Evolutionary conservation across 2,113 vertebrate genomes (phyloP).

Genomic region (Ceyx cyanopectus): DNA sequence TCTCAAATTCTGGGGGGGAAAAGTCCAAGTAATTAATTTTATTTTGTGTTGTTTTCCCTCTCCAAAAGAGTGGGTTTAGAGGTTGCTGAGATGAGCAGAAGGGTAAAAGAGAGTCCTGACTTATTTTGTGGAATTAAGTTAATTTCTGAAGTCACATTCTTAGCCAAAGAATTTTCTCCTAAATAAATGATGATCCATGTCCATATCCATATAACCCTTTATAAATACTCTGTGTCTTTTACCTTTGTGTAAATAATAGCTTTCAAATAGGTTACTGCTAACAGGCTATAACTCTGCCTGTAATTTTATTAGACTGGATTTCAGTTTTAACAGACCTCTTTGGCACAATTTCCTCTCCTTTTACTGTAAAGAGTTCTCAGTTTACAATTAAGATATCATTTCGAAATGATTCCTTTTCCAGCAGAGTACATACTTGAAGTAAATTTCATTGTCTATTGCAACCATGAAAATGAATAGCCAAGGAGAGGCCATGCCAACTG

Average conservation of each 20-base stretch:
- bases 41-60: not conserved
- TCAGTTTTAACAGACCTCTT: not conserved
- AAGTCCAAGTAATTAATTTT: not conserved
- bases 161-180: not conserved
- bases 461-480: slow-evolving; percentile 46
- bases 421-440: slow-evolving; percentile 36
- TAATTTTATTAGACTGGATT: not conserved
- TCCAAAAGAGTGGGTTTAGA: not conserved
- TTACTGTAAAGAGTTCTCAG: not conserved
- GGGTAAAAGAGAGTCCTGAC: not conserved
- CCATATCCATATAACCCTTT: not conserved
- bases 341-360: not conserved
- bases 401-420: slow-evolving; percentile 44
- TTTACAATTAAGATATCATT: slow-evolving; percentile 40
- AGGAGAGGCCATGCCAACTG: slow-evolving; percentile 43
- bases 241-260: not conserved
- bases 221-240: not conserved
- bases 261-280: not conserved
- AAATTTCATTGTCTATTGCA: slow-evolving; percentile 47
- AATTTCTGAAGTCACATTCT: not conserved
- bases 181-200: not conserved
- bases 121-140: not conserved
- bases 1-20: not conserved
- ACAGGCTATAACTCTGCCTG: not conserved
- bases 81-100: not conserved